phyloP scores from a whole-genome alignment of 2,888 invertebrate species.

The Tribolium freemani region DNA sequence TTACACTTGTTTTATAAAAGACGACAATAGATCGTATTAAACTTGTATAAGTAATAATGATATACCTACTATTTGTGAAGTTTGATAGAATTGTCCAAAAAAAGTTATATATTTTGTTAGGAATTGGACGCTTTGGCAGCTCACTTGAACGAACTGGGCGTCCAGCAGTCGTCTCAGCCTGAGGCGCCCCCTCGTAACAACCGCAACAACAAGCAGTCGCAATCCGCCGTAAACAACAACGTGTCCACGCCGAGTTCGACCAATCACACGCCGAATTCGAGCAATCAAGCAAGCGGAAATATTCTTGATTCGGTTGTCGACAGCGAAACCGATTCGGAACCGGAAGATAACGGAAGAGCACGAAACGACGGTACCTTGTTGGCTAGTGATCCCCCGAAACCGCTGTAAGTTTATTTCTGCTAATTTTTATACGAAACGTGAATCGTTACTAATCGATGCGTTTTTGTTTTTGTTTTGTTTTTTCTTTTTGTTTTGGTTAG shows the following conservation, averaged over 20 bases:
- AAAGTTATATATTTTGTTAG: too few relatives aligned
- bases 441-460: slow-evolving; percentile 6
- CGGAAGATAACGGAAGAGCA: slow-evolving; percentile 84
- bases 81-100: too few relatives aligned
- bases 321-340: slow-evolving; percentile 86
- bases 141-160: slow-evolving; percentile 94
- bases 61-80: too few relatives aligned
- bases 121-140: slow-evolving; percentile 97
- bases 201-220: slow-evolving; percentile 63
- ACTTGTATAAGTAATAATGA: too few relatives aligned
- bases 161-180: slow-evolving; percentile 74
- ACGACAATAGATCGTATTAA: too few relatives aligned
- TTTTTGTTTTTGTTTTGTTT: slow-evolving; percentile 41
- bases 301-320: slow-evolving; percentile 78
- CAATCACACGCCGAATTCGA: slow-evolving; percentile 56
- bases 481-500: slow-evolving; percentile 69
- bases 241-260: slow-evolving; percentile 62
- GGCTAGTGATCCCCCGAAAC: slow-evolving; percentile 97
- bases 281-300: slow-evolving; percentile 67
- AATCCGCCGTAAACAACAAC: slow-evolving; percentile 61
- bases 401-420: slow-evolving; percentile 80
- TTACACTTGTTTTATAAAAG: too few relatives aligned
- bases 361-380: slow-evolving; percentile 94
- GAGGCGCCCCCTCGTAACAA: slow-evolving; percentile 80
- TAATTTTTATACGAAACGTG: neutral